These are phyloP conservation scores for Cheilosia scutellata DNA, from an alignment of 2,888 invertebrate species.

Conservation along the genomic window DNA sequence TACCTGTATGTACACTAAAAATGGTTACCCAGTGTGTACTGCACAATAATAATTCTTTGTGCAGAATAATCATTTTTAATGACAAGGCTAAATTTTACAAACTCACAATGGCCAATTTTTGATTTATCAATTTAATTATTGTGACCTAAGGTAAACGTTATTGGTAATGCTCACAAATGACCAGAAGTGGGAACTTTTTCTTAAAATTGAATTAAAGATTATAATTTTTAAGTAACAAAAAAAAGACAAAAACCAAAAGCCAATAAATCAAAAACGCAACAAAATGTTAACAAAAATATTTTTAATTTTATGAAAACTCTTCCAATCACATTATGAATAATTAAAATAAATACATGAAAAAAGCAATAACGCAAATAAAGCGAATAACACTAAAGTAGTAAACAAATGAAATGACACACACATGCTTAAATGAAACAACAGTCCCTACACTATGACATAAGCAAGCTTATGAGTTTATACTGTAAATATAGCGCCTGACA, in stretches of 20 bases:
- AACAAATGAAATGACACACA: constrained; percentile 30
- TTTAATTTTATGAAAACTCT: constrained; percentile 50
- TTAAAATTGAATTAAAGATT: neutral
- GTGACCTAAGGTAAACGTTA: too few species aligned
- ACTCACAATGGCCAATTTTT: too few species aligned
- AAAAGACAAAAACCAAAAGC: constrained; percentile 50
- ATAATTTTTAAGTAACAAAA: neutral
- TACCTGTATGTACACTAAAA: too few species aligned
- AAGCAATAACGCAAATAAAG: constrained; percentile 28
- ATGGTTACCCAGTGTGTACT: too few species aligned
- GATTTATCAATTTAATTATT: too few species aligned
- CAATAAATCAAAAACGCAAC: constrained; percentile 54
- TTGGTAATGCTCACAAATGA: too few species aligned
- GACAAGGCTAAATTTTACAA: too few species aligned
- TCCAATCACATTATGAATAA: constrained; percentile 13
- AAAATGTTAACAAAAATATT: constrained; percentile 52
- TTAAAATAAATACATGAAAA: constrained; percentile 57
- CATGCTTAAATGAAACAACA: constrained; percentile 14
- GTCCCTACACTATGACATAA: neutral
- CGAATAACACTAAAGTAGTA: constrained; percentile 44
- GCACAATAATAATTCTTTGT: too few species aligned
- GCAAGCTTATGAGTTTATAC: constrained; percentile 35
- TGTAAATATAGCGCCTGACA: constrained; percentile 78
- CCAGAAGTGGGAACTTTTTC: neutral
- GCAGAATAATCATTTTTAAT: too few species aligned